Evolutionary conservation across 1,140 invertebrate species (phyloP), one percentile per base, ranked within the genome.

Genomic region (Pseudomyrmex concolor): DNA sequence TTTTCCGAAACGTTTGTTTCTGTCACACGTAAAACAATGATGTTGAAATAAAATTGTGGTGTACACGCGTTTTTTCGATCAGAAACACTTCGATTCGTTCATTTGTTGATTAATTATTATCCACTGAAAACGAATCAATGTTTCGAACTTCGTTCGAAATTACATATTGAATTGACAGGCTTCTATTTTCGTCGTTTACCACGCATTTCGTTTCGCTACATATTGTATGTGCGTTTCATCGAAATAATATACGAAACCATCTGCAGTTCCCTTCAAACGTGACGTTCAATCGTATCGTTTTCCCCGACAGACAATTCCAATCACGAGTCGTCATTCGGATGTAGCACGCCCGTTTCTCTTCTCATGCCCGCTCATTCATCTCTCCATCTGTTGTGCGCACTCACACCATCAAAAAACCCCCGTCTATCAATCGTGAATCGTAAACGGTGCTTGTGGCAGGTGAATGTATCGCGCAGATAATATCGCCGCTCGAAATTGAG

Each of bases 341-440:
- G 34, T 70, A 62, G 45, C 62, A 70, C 71, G 80, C 68, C 54
- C 57, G 64, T 76, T 83, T 84, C 66, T 74, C 66, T 71, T 60
- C 57, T 51, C 57, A 10, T 67, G 48, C 17, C 70, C 48, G 70
- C 68, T 72, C 68, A 77, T 85, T 85, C 81, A 76, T 85, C 71
- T 76, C 64, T 63, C 64, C 81, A 80, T 84, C 60, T 50, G 48
- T 77, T 54, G 25, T 71, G 19, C 57, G 45, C 71, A 64, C 81
- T 55, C 81, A 77, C 71, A 74, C 64, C 50, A 43, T 59, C 17
- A 12, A 34, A 55, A n/a, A n/a, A n/a, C n/a, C n/a, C 34, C 34
- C 68, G 66, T 73, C 85, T 63, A 86, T 86, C 83, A 74, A 84
- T 86, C 73, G 66, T 72, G 67, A 51, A 70, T 51, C 62, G 60